Conservation (phyloP, 2,888 invertebrate species). For the Atethmia centrago region DNA sequence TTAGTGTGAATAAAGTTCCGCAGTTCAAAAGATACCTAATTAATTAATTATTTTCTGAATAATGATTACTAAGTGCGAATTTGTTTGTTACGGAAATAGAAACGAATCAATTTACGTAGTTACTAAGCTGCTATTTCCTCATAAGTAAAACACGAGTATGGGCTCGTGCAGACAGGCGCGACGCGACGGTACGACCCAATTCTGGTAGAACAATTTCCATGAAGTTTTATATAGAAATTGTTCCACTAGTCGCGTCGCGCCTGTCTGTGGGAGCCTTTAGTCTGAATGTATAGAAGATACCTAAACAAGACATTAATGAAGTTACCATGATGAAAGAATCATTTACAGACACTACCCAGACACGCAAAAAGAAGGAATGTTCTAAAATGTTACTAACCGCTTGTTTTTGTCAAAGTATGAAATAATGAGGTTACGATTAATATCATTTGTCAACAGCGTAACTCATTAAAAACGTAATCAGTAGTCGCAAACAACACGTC, state of each 20-base stretch:
- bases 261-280: no score
- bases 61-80: slow-evolving; percentile 8
- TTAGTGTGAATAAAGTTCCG: slow-evolving; percentile 4
- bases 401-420: slow-evolving; percentile 37
- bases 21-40: slow-evolving; percentile 19
- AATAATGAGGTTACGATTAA: slow-evolving; percentile 50
- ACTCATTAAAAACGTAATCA: slow-evolving; percentile 53
- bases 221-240: no score
- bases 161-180: no score
- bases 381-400: slow-evolving; percentile 37
- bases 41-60: slow-evolving; percentile 21
- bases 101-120: slow-evolving; percentile 19
- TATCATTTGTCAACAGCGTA: slow-evolving; percentile 37
- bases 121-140: slow-evolving; percentile 12
- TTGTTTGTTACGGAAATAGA: slow-evolving; percentile 33
- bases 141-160: background rate
- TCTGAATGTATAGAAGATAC: background rate
- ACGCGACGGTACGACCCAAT: no score
- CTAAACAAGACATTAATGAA: background rate
- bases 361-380: slow-evolving; percentile 33
- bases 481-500: slow-evolving; percentile 24
- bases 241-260: no score
- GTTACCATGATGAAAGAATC: background rate
- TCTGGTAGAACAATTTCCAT: no score
- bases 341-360: slow-evolving; percentile 14